phyloP scores from a whole-genome alignment of 92 coral and sea anemone genomes.

The Porites cylindrica region DNA sequence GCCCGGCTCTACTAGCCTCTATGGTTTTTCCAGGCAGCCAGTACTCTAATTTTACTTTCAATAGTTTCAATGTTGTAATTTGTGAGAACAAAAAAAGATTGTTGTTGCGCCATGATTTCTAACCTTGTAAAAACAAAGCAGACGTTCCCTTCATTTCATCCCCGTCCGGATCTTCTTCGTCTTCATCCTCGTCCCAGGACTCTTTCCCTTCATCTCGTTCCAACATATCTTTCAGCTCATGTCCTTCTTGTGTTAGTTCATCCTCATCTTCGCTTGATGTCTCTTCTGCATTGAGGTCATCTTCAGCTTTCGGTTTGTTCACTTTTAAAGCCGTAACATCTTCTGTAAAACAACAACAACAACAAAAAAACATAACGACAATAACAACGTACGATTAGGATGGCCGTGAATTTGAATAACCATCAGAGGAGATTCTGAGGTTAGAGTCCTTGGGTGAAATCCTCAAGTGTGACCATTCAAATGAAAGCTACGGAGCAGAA shows the following conservation, averaged over 20 bases:
- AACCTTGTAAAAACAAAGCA: slow-evolving; percentile 95
- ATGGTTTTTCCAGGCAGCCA: too few species aligned
- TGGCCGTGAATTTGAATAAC: too few species aligned
- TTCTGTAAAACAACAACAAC: background rate
- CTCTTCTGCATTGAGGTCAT: slow-evolving; percentile 94
- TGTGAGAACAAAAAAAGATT: too few species aligned
- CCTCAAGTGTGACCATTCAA: too few species aligned
- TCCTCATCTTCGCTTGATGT: slow-evolving; percentile 98
- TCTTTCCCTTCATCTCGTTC: slow-evolving; percentile 87
- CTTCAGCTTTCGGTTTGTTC: slow-evolving; percentile 88
- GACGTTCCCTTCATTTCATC: slow-evolving; percentile 92
- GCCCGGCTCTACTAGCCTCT: too few species aligned
- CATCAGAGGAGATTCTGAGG: background rate
- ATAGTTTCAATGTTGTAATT: too few species aligned
- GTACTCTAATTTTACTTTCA: too few species aligned
- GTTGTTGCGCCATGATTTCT: too few species aligned
- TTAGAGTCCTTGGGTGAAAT: background rate
- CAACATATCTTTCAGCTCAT: slow-evolving; percentile 89
- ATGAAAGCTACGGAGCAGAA: too few species aligned
- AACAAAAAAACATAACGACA: background rate
- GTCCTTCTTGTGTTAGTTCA: slow-evolving; percentile 92
- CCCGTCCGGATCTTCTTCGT: slow-evolving; percentile 85
- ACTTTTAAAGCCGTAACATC: slow-evolving; percentile 68
- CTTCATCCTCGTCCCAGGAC: slow-evolving; percentile 94
- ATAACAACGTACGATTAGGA: background rate